A percentile compares a stretch with the other conserved stretches of the same genome.
phyloP scores from a whole-genome alignment of 1,140 invertebrate genomes.

The Zaprionus gabonicus region DNA sequence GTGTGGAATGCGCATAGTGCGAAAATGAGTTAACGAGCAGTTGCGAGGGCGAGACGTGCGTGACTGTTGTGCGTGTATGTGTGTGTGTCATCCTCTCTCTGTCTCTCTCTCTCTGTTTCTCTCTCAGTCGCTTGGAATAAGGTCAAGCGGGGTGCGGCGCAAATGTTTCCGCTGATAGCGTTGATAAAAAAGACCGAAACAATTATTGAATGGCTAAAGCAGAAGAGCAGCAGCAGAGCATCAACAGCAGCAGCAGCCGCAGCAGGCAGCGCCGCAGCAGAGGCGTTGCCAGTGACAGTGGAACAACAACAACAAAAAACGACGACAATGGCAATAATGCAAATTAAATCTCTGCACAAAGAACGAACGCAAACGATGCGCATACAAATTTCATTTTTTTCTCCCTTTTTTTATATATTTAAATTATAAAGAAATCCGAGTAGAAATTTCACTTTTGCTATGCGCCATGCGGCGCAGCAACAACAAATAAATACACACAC shows the following conservation, averaged over 20 bases:
- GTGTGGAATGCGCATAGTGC: conserved; percentile 21
- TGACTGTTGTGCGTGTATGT: not conserved
- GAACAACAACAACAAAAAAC: conserved; percentile 17
- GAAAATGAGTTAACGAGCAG: conserved; percentile 11
- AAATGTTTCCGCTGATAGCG: conserved; percentile 75
- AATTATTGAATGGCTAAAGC: conserved; percentile 36
- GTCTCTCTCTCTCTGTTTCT: not conserved
- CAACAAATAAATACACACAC: conserved; percentile 38
- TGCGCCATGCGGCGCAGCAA: conserved; percentile 38
- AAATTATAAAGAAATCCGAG: conserved; percentile 57
- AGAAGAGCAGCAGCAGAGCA: conserved; percentile 14
- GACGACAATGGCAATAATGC: conserved; percentile 30
- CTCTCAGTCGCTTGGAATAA: conserved; percentile 47
- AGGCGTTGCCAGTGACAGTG: conserved; percentile 42
- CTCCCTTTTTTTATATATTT: conserved; percentile 47
- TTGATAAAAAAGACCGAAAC: conserved; percentile 63
- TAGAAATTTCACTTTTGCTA: conserved; percentile 74
- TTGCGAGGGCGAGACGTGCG: conserved; percentile 8
- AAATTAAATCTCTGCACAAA: conserved; percentile 36
- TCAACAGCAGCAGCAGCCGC: not conserved
- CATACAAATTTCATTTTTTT: conserved; percentile 30
- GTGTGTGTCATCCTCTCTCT: conserved; percentile 3
- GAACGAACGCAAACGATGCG: conserved; percentile 37
- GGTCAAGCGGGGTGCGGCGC: conserved; percentile 78
- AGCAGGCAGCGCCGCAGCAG: not conserved